Evolutionary conservation across 2,113 vertebrate genomes (phyloP), one percentile per base, ranked within the genome.

Genomic region (Chloropsis hardwickii): DNA sequence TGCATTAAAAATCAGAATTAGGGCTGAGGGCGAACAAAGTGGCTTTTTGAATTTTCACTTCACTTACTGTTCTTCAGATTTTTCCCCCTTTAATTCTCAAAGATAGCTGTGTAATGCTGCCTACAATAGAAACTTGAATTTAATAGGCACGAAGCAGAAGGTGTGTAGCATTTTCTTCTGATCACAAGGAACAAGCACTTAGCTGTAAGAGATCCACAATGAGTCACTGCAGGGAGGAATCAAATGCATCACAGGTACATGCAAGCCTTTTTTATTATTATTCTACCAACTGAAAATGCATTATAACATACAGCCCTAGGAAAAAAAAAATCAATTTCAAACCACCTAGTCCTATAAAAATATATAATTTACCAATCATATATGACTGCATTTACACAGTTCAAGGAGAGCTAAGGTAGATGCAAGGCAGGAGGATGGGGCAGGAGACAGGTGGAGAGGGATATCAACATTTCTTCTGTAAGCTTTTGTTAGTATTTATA

Each of bases 191-290:
- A 97, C 74, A 96, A 96, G 96, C 95, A 97, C 94, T 97, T 97
- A 97, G 96, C 97, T 97, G 95, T 95, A 93, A 96, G 86, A 96
- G 95, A 96, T 96, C 92, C 96, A 97, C 97, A 97, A 94, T 97
- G 95, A 97, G 88, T 97, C 97, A 97, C 97, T 95, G 97, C 96
- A 96, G 97, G 95, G 96, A 97, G 88, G 94, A 97, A 98, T 96
- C 97, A 97, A 97, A 97, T 92, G 95, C 84, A 97, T 98, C 92
- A 93, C 91, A 94, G 96, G 94, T 94, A 96, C 92, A 95, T 51
- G 82, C 81, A 92, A 95, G 84, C n/a, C 88, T 78, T 94, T 96
- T 88, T 96, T 96, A 92, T 90, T 94, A 93, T 95, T 96, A 97
- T 87, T 95, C 94, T 94, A 95, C 76, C 67, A 90, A 88, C 42